Evolutionary conservation across 2,888 invertebrate species (phyloP), one percentile per base, ranked within the genome.

Genomic region (Spilarctia lutea): DNA sequence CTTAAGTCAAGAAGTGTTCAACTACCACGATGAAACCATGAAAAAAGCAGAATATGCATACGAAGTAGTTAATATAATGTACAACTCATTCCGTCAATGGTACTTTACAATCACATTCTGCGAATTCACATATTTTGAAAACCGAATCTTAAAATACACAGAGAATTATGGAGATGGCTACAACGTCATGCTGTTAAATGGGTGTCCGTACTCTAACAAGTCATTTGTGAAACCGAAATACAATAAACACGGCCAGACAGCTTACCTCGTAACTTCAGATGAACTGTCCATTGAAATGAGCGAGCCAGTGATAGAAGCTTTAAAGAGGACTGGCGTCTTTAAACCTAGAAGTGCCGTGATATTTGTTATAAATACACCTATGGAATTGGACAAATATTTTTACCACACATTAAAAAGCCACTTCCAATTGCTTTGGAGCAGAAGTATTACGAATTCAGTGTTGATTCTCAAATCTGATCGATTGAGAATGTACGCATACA

Each of bases 361-460:
- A 60, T 95, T 95, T 76, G 91, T 96, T 11, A 87, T 96, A 27
- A 95, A 91, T 67, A 81, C 85, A 6, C 90, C 90, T 7, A 85
- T 94, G 0, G 81, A 86, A 75, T 84, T 91, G 3, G 90, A 94
- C 79, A 89, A 87, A 68, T 95, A 95, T 81, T 93, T 93, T 75
- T 88, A 92, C 77, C 91, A 89, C 76, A 83, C 91, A 81, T 88
- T 96, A 86, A 91, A 91, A 18, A 90, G 81, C 33, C 96, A 96
- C 67, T 97, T 97, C 71, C 87, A 92, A 75, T 87, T 95, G 27
- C 91, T 96, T 65, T 96, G 96, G 96, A 93, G 93, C 63, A 92
- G 92, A 75, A 96, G 96, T 88, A 89, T 97, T 16, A 91, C 96
- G 0, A 96, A 97, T 81, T 95, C 95, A 0, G 92, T 96, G 3